Percentiles rank a stretch among this genome's conserved stretches.
phyloP scores from a whole-genome alignment of 2,113 vertebrate species.

The Turnix velox region DNA sequence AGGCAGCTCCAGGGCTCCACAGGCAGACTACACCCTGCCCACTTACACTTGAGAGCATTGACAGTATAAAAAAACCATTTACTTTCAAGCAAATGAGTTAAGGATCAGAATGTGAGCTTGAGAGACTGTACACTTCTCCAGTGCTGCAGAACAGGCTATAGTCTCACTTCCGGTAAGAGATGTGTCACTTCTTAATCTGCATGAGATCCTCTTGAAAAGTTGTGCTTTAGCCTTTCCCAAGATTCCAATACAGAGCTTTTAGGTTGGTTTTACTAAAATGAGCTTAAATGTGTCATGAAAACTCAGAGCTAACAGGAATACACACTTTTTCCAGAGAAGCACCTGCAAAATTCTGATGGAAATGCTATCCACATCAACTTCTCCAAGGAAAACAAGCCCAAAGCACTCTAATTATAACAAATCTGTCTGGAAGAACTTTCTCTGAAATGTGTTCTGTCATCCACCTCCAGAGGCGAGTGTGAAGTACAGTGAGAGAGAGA shows the following conservation, averaged over 20 bases:
- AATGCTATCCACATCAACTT: neutral
- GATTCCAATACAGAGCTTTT: neutral
- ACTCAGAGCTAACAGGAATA: neutral
- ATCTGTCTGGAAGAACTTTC: neutral
- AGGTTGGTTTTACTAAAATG: neutral
- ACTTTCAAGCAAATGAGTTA: neutral
- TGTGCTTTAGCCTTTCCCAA: neutral
- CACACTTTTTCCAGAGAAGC: neutral
- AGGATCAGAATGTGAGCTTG: neutral
- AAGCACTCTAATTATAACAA: neutral
- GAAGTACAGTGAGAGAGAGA: neutral
- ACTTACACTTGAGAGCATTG: neutral
- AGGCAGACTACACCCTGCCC: neutral
- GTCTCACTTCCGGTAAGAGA: neutral
- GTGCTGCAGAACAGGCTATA: neutral
- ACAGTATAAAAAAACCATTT: neutral
- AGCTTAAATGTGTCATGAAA: neutral
- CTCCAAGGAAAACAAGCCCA: neutral
- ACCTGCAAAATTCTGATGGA: neutral
- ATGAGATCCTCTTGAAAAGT: neutral
- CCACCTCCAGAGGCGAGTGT: accelerated
- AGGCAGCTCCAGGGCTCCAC: neutral
- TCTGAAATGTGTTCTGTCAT: neutral
- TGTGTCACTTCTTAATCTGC: neutral
- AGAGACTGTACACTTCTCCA: neutral